These are phyloP conservation scores for Aurelia sp. DNA, from an alignment of 30 jellyfish, hydroid and myxozoan genomes.

Conservation along the genomic window DNA sequence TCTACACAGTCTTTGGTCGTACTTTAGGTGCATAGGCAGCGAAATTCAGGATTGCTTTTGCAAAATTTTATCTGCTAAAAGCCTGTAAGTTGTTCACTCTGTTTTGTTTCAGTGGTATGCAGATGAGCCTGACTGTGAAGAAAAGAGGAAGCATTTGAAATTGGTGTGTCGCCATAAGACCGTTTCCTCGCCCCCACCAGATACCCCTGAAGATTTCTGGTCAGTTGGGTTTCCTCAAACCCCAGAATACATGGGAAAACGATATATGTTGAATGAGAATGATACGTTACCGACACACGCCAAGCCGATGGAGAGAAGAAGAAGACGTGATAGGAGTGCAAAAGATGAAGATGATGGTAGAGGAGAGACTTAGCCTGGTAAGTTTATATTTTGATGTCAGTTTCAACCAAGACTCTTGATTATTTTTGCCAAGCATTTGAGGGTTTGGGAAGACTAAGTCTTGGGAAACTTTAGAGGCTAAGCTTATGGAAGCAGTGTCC, in stretches of 20 bases:
- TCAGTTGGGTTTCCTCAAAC: slow-evolving; percentile 82
- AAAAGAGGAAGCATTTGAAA: slow-evolving; percentile 44
- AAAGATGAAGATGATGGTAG: slow-evolving; percentile 7
- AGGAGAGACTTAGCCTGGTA: background rate
- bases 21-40: background rate
- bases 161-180: slow-evolving; percentile 79
- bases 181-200: slow-evolving; percentile 80
- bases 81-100: background rate
- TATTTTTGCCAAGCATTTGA: too few species aligned
- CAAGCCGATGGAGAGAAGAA: slow-evolving; percentile 67
- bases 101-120: slow-evolving; percentile 37
- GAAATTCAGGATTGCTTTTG: background rate
- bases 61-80: background rate
- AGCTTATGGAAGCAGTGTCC: too few species aligned
- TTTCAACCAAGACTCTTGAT: too few species aligned
- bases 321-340: background rate
- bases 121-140: slow-evolving; percentile 49
- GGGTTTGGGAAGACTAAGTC: too few species aligned
- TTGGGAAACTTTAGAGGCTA: too few species aligned
- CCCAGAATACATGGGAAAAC: slow-evolving; percentile 76
- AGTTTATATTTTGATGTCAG: background rate
- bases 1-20: too few species aligned
- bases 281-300: slow-evolving; percentile 85
- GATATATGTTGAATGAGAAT: slow-evolving; percentile 77
- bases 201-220: slow-evolving; percentile 94